Conservation (phyloP, 2,888 invertebrate genomes). For the Baronia brevicornis region DNA sequence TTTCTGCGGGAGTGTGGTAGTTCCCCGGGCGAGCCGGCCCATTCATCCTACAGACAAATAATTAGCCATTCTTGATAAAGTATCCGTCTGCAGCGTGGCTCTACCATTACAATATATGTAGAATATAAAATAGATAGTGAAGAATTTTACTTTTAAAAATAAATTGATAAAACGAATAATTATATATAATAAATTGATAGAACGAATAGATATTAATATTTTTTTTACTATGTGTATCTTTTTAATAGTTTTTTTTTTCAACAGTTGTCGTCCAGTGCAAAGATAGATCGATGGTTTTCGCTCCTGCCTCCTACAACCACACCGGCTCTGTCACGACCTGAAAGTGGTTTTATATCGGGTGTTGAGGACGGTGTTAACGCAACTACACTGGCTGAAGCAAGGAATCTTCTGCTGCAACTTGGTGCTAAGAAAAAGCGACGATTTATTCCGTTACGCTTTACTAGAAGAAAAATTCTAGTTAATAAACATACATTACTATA, state of each 20-base stretch:
- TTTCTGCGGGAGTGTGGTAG: too few relatives aligned
- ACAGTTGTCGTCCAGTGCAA: constrained; percentile 84
- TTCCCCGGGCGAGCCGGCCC: too few relatives aligned
- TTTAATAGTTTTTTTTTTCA: constrained; percentile 19
- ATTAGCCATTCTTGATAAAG: too few relatives aligned
- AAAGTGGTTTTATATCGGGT: constrained; percentile 85
- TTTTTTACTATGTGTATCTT: too few relatives aligned
- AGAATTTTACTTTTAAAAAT: too few relatives aligned
- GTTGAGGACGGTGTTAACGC: constrained; percentile 74
- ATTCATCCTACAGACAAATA: too few relatives aligned
- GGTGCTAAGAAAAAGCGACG: constrained; percentile 83
- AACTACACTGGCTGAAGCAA: constrained; percentile 79
- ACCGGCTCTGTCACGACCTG: constrained; percentile 80
- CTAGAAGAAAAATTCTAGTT: constrained; percentile 82
- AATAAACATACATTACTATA: constrained; percentile 63
- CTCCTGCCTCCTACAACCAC: constrained; percentile 71
- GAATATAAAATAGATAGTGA: too few relatives aligned
- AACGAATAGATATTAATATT: too few relatives aligned
- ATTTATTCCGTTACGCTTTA: constrained; percentile 80
- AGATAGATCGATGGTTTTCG: constrained; percentile 89
- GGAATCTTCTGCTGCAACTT: constrained; percentile 79
- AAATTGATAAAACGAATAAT: too few relatives aligned
- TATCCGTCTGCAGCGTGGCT: too few relatives aligned
- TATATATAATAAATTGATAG: too few relatives aligned
- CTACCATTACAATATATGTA: too few relatives aligned